phyloP scores from a whole-genome alignment of 2,113 vertebrate species.

The Saccopteryx leptura region DNA sequence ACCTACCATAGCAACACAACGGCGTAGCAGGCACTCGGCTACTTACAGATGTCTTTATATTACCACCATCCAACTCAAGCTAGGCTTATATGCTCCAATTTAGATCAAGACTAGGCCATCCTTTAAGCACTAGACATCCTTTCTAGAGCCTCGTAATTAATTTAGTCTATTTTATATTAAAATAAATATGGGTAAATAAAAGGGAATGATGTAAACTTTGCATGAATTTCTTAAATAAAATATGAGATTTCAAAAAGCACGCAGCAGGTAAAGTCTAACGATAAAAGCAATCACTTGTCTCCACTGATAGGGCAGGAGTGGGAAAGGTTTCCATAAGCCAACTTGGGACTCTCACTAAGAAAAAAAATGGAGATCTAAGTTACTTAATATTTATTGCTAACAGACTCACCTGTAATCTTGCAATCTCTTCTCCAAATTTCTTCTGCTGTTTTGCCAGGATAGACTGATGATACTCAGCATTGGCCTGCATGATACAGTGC shows the following conservation, averaged over 20 bases:
- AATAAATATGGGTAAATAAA: conserved; percentile 21
- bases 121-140: background rate
- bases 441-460: conserved; percentile 97
- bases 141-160: background rate
- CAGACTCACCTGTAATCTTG: conserved; percentile 94
- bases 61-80: background rate
- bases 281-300: background rate
- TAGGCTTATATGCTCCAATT: background rate
- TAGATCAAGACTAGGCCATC: background rate
- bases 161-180: conserved; percentile 48
- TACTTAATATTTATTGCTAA: background rate
- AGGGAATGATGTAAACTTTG: background rate
- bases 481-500: conserved; percentile 99
- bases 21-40: background rate
- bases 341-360: background rate
- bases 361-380: background rate
- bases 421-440: conserved; percentile 98
- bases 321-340: background rate
- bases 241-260: background rate
- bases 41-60: background rate
- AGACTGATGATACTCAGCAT: conserved; percentile 97
- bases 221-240: conserved; percentile 9
- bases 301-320: background rate
- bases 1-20: background rate
- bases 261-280: background rate